Evolutionary conservation across 2,797 vertebrate species (phyloP).

Genomic region (Notolepis coatsorum): DNA sequence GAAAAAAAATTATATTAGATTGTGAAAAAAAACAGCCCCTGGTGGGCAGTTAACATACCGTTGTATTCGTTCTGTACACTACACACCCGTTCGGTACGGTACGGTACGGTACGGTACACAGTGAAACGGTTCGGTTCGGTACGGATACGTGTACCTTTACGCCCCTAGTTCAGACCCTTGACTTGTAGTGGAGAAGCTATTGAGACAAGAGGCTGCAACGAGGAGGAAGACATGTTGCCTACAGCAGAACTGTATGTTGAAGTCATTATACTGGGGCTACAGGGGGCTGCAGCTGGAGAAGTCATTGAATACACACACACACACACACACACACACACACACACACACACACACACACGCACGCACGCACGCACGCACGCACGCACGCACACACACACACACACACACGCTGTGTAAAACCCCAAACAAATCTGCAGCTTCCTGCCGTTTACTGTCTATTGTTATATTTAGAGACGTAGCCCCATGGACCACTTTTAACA

Average conservation of each 20-base stretch:
- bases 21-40: too few relatives aligned
- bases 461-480: slow-evolving; percentile 67
- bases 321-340: neutral
- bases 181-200: neutral
- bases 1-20: too few relatives aligned
- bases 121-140: too few relatives aligned
- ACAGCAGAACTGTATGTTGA: slow-evolving; percentile 58
- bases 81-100: too few relatives aligned
- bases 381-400: neutral
- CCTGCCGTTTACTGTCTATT: slow-evolving; percentile 73
- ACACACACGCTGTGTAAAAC: slow-evolving; percentile 18
- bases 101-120: too few relatives aligned
- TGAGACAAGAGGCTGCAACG: slow-evolving; percentile 26
- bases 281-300: slow-evolving; percentile 65
- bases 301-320: slow-evolving; percentile 42
- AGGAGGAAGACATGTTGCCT: slow-evolving; percentile 64
- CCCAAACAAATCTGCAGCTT: slow-evolving; percentile 55
- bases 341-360: neutral
- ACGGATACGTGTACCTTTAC: too few relatives aligned
- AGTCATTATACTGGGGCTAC: slow-evolving; percentile 60
- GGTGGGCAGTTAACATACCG: too few relatives aligned
- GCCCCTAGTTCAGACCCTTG: neutral
- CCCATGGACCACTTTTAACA: slow-evolving; percentile 52
- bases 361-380: neutral
- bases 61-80: too few relatives aligned